These are phyloP conservation scores for Lepus timidus DNA, from an alignment of 2,113 vertebrate genomes.

Conservation along the genomic window DNA sequence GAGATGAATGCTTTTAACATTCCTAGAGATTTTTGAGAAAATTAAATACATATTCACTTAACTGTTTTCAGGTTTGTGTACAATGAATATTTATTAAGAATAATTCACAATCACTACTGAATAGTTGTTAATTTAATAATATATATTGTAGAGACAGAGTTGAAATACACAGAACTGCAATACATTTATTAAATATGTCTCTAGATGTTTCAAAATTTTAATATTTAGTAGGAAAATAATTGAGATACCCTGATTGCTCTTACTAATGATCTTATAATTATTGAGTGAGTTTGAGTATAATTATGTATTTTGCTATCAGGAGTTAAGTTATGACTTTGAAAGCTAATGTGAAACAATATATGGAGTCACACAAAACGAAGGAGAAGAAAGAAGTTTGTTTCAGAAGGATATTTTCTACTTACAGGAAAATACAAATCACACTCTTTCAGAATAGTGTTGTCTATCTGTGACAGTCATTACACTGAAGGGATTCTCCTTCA, in stretches of 20 bases:
- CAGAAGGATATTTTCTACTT: neutral
- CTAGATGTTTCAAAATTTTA: neutral
- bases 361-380: conserved; percentile 28
- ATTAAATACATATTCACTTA: conserved; percentile 52
- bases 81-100: conserved; percentile 64
- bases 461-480: neutral
- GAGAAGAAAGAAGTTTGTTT: neutral
- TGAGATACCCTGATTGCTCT: neutral
- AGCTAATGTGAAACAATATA: neutral
- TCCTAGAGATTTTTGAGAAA: conserved; percentile 36
- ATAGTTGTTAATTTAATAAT: conserved; percentile 51
- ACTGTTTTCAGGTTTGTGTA: conserved; percentile 37
- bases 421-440: neutral
- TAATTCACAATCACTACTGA: conserved; percentile 37
- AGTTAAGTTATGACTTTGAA: neutral
- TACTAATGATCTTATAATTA: neutral
- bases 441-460: neutral
- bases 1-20: conserved; percentile 51
- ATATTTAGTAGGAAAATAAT: conserved; percentile 20
- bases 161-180: conserved; percentile 44
- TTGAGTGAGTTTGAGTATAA: neutral
- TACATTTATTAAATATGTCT: neutral
- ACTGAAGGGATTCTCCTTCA: neutral
- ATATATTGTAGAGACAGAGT: neutral
- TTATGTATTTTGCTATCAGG: neutral